Evolutionary conservation across 2,888 invertebrate species (phyloP).

Genomic region (Eremobia ochroleuca): DNA sequence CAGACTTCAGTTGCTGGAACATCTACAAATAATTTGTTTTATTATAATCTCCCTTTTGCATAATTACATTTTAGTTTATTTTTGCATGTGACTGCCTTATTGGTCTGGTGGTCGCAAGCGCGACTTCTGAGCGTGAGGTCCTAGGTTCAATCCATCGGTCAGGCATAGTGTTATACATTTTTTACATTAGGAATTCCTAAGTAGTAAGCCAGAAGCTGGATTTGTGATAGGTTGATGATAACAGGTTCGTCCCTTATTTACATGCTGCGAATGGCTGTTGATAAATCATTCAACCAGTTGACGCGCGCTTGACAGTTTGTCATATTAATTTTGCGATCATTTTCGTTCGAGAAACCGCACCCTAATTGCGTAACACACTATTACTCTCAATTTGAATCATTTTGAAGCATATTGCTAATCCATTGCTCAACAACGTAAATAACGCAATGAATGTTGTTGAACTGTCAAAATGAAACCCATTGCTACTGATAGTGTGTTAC

Average conservation of each 20-base stretch:
- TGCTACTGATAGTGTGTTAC: no score
- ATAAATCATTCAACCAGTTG: neutral
- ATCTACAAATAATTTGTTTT: slow-evolving; percentile 72
- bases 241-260: neutral
- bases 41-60: neutral
- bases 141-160: neutral
- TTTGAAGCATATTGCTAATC: no score
- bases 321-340: neutral
- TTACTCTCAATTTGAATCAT: no score
- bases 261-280: neutral
- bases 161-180: neutral
- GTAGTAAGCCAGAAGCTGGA: neutral
- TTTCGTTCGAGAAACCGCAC: neutral
- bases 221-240: neutral
- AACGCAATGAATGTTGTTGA: no score
- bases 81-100: neutral
- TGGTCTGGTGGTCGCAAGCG: neutral
- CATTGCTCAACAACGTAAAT: no score
- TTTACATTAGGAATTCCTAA: neutral
- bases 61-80: neutral
- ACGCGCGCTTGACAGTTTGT: neutral
- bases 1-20: slow-evolving; percentile 82
- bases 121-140: neutral
- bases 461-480: no score
- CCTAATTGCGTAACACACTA: no score